Percentiles rank a stretch among this genome's conserved stretches.
These are phyloP conservation scores for Oxyruncus cristatus DNA, from an alignment of 2,113 vertebrate genomes.

Conservation along the genomic window DNA sequence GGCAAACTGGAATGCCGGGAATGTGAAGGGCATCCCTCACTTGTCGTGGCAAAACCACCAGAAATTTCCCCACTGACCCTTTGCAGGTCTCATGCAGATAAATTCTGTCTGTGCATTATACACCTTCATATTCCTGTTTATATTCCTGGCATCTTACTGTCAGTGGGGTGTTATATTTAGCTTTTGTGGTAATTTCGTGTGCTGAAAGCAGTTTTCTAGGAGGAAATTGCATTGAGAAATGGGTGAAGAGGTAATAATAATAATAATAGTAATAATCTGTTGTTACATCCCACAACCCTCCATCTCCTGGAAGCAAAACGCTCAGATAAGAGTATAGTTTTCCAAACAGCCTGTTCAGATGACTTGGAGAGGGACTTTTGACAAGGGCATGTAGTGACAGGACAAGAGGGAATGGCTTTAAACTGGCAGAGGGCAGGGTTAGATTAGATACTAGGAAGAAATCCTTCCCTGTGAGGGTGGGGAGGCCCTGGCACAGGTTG, in stretches of 20 bases:
- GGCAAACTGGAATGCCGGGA: neutral
- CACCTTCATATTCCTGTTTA: neutral
- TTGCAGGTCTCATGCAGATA: neutral
- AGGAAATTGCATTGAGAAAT: neutral
- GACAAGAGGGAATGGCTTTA: neutral
- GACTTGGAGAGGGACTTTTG: neutral
- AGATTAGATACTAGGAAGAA: neutral
- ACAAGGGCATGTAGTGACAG: neutral
- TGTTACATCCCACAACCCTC: neutral
- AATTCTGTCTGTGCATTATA: neutral
- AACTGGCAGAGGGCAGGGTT: neutral
- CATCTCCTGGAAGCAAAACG: neutral
- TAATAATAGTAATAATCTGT: neutral
- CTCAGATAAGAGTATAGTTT: neutral
- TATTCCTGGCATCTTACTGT: neutral
- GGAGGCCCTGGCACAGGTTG: neutral
- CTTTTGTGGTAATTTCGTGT: neutral
- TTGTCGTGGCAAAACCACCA: neutral
- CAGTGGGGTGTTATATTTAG: neutral
- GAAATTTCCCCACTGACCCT: neutral
- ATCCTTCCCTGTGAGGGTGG: neutral
- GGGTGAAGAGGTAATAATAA: neutral
- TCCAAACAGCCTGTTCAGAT: neutral
- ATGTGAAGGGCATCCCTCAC: neutral
- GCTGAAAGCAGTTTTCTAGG: neutral